A percentile compares a stretch with the other conserved stretches of the same genome.
These are phyloP conservation scores for Bergia puertoricense DNA, from an alignment of 92 coral and sea anemone genomes.

Conservation along the genomic window DNA sequence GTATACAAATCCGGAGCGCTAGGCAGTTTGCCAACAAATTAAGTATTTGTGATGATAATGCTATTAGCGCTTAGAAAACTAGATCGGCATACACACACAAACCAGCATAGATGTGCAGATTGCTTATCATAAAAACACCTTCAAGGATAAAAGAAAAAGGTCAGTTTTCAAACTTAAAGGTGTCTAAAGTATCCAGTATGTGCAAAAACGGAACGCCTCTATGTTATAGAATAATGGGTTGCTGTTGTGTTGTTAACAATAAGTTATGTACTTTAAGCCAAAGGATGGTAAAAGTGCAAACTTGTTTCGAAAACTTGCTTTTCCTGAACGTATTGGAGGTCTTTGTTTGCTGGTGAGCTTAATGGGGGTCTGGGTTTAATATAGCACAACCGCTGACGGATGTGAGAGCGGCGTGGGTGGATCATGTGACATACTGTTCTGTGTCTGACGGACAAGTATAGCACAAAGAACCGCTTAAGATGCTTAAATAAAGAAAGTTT, in stretches of 20 bases:
- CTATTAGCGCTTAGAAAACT: neutral
- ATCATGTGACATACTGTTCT: constrained; percentile 21
- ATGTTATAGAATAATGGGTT: neutral
- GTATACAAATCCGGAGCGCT: constrained; percentile 25
- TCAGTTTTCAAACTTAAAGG: neutral
- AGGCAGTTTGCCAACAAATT: constrained; percentile 14
- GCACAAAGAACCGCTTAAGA: constrained; percentile 18
- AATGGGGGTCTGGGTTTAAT: neutral
- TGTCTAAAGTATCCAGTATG: neutral
- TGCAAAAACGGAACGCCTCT: neutral
- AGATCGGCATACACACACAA: neutral
- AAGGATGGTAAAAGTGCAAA: neutral
- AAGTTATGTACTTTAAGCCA: neutral
- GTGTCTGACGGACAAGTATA: neutral
- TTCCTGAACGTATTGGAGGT: neutral
- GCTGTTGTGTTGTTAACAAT: too few relatives aligned
- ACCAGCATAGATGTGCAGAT: neutral
- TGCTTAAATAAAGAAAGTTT: neutral
- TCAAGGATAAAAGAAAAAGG: neutral
- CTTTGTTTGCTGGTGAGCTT: neutral
- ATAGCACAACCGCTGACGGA: constrained; percentile 12
- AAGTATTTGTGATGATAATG: neutral
- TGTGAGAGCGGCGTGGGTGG: neutral
- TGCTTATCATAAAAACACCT: constrained; percentile 13
- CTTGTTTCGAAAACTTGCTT: neutral